phyloP scores from a whole-genome alignment of 2,888 invertebrate genomes.

The Carpatolechia fugitivella region DNA sequence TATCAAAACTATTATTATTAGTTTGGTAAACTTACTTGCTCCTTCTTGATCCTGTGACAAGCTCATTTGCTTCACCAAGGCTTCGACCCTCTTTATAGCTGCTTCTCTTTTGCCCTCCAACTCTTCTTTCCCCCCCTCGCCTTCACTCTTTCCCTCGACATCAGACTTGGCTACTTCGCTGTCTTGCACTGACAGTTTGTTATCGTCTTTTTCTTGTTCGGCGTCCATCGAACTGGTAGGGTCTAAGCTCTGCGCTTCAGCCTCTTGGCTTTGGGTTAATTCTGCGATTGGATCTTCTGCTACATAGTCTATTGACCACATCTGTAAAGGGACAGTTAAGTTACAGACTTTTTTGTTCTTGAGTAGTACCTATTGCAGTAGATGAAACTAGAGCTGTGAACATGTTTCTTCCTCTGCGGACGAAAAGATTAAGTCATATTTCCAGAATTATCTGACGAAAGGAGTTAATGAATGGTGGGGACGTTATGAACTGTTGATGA shows the following conservation, averaged over 20 bases:
- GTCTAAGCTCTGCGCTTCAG: slow-evolving; percentile 47
- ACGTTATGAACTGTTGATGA: no score
- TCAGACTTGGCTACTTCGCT: slow-evolving; percentile 48
- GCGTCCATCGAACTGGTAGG: slow-evolving; percentile 50
- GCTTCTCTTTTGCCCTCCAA: slow-evolving; percentile 56
- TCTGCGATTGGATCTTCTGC: slow-evolving; percentile 64
- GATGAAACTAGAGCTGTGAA: no score
- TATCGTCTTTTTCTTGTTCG: slow-evolving; percentile 42
- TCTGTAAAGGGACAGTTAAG: slow-evolving; percentile 73
- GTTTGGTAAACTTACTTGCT: slow-evolving; percentile 71
- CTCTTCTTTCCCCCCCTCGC: slow-evolving; percentile 48
- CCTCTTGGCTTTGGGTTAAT: slow-evolving; percentile 36
- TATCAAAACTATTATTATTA: no score
- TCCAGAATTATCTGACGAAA: no score
- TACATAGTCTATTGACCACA: slow-evolving; percentile 98
- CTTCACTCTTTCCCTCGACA: slow-evolving; percentile 34
- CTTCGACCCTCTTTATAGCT: slow-evolving; percentile 80
- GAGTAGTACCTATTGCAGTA: no score
- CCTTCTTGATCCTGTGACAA: slow-evolving; percentile 83
- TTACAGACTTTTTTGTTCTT: no score
- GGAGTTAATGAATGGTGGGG: no score
- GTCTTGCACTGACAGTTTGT: slow-evolving; percentile 43
- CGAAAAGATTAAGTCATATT: no score
- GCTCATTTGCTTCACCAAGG: slow-evolving; percentile 89
- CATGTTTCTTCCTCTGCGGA: no score